phyloP scores from a whole-genome alignment of 2,797 vertebrate species.

The Spatula versicolor region DNA sequence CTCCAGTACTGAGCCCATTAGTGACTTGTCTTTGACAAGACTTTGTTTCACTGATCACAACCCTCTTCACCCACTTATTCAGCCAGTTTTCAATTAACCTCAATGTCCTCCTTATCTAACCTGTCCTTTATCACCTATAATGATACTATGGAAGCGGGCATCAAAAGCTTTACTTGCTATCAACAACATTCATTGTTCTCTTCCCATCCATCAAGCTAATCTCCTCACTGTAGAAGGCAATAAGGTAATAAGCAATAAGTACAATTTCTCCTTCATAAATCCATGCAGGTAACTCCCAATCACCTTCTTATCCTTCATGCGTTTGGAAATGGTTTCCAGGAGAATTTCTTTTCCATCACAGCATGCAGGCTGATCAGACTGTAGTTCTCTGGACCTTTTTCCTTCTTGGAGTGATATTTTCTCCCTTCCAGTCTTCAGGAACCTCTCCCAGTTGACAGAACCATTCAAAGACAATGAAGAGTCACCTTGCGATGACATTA shows the following conservation, averaged over 20 bases:
- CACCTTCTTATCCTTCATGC: not conserved
- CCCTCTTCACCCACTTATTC: not conserved
- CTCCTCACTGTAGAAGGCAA: not conserved
- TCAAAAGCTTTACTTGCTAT: not conserved
- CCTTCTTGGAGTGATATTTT: not conserved
- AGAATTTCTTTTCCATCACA: not conserved
- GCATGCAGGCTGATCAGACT: not conserved
- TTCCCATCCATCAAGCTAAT: not conserved
- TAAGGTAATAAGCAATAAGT: not conserved
- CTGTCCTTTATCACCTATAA: not conserved
- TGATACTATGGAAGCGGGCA: not conserved
- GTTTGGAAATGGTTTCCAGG: not conserved
- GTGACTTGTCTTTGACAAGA: fast-evolving
- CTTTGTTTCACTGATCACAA: not conserved
- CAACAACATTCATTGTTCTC: not conserved
- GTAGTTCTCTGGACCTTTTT: not conserved
- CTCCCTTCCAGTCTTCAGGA: not conserved
- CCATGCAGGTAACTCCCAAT: not conserved
- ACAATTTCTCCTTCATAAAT: not conserved
- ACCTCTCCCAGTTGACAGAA: not conserved
- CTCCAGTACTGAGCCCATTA: not conserved
- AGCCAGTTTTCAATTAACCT: not conserved
- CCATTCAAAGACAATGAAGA: not conserved
- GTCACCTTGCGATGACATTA: not conserved
- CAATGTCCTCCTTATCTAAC: not conserved